Evolutionary conservation across 2,888 invertebrate genomes (phyloP).

Genomic region (Octonoba sinensis): DNA sequence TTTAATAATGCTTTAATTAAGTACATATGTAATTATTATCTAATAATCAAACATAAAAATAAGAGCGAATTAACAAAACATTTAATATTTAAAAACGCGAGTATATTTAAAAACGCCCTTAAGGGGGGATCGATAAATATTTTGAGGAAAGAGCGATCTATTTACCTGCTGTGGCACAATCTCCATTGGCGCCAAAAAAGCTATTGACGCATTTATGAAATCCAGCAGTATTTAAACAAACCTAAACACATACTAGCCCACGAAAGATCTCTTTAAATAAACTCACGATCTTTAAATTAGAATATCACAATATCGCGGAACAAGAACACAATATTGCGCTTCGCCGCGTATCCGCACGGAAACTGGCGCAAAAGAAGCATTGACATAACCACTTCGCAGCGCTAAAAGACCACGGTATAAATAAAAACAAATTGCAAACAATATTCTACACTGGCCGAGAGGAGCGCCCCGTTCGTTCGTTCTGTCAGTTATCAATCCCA

Average conservation of each 20-base stretch:
- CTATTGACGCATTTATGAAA: constrained; percentile 56
- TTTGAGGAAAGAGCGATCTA: constrained; percentile 1
- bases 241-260: constrained; percentile 1
- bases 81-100: too few species aligned
- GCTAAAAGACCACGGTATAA: constrained; percentile 59
- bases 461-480: constrained; percentile 52
- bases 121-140: too few species aligned
- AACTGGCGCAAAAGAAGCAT: constrained; percentile 40
- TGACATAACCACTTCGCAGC: constrained; percentile 59
- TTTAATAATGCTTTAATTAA: too few species aligned
- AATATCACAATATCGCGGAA: constrained; percentile 16
- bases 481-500: constrained; percentile 65
- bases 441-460: constrained; percentile 36
- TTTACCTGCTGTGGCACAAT: constrained; percentile 51
- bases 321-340: constrained; percentile 30
- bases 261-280: constrained; percentile 17
- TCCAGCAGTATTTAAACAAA: constrained; percentile 29
- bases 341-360: constrained; percentile 28
- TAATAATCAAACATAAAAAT: too few species aligned
- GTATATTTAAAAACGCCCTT: too few species aligned
- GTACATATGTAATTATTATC: too few species aligned
- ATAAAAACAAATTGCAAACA: constrained; percentile 65
- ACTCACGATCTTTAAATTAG: constrained; percentile 10
- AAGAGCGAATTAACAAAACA: too few species aligned
- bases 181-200: constrained; percentile 47